A percentile compares a stretch with the other conserved stretches of the same genome.
phyloP scores from a whole-genome alignment of 2,888 invertebrate species.

The Melanostoma scalare region DNA sequence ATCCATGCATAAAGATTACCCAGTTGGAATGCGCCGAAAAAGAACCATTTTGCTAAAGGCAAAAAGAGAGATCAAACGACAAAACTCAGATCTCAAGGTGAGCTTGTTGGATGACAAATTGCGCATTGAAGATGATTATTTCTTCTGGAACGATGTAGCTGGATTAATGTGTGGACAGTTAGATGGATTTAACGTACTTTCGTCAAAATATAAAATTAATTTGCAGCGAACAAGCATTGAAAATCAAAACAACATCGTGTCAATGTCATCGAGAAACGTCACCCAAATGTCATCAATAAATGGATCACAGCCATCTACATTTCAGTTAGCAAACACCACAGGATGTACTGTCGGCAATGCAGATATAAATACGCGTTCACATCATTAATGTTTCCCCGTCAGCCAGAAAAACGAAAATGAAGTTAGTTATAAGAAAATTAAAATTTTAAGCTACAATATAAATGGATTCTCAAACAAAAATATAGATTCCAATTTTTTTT shows the following conservation, averaged over 20 bases:
- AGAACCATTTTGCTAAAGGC: not conserved
- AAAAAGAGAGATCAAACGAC: too few relatives aligned
- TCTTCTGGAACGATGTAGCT: not conserved
- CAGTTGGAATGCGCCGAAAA: constrained; percentile 1
- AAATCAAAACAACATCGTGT: not conserved
- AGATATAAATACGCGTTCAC: too few relatives aligned
- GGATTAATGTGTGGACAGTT: not conserved
- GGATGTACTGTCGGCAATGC: too few relatives aligned
- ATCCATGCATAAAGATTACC: not conserved
- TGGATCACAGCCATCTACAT: too few relatives aligned
- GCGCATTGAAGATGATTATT: not conserved
- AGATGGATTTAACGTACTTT: not conserved
- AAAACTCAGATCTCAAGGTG: not conserved
- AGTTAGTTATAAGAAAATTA: too few relatives aligned
- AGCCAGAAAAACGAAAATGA: too few relatives aligned
- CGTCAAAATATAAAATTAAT: constrained; percentile 9
- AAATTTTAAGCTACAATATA: too few relatives aligned
- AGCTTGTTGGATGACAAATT: constrained; percentile 2
- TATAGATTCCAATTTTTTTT: too few relatives aligned
- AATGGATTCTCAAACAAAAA: too few relatives aligned
- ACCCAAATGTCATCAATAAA: not conserved
- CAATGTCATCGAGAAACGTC: constrained; percentile 5
- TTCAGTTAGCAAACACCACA: too few relatives aligned
- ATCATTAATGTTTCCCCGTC: too few relatives aligned
- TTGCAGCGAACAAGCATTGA: not conserved